phyloP scores from a whole-genome alignment of 2,888 invertebrate species.

The Parasteatoda lunata region DNA sequence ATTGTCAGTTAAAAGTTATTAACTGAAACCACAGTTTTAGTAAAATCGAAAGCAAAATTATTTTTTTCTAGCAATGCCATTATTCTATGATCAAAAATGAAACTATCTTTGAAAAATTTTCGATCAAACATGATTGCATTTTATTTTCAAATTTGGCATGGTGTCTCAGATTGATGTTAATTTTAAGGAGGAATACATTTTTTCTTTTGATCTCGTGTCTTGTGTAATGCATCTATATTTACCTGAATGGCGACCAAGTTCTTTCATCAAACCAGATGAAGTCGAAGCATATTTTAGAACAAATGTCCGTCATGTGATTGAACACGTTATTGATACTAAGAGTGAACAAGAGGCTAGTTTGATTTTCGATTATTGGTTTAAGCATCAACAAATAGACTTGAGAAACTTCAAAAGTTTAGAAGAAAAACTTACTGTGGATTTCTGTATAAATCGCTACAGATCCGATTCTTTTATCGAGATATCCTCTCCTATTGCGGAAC shows the following conservation, averaged over 20 bases:
- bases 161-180: background rate
- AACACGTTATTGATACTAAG: background rate
- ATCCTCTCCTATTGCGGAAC: constrained; percentile 8
- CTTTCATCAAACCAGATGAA: background rate
- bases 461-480: constrained; percentile 6
- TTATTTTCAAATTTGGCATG: too few relatives aligned
- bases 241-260: background rate
- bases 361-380: constrained; percentile 38
- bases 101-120: too few relatives aligned
- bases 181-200: constrained; percentile 19
- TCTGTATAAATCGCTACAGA: constrained; percentile 20
- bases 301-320: background rate
- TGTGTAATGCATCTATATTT: constrained; percentile 20
- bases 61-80: too few relatives aligned
- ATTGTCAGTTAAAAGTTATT: too few relatives aligned
- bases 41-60: too few relatives aligned
- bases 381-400: constrained; percentile 18
- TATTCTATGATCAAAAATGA: too few relatives aligned
- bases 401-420: constrained; percentile 5
- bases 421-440: constrained; percentile 13
- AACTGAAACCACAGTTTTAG: too few relatives aligned
- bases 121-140: too few relatives aligned
- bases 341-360: constrained; percentile 3
- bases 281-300: background rate
- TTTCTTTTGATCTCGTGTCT: constrained; percentile 27